Evolutionary conservation across 2,113 vertebrate genomes (phyloP).

Genomic region (Callipepla squamata): DNA sequence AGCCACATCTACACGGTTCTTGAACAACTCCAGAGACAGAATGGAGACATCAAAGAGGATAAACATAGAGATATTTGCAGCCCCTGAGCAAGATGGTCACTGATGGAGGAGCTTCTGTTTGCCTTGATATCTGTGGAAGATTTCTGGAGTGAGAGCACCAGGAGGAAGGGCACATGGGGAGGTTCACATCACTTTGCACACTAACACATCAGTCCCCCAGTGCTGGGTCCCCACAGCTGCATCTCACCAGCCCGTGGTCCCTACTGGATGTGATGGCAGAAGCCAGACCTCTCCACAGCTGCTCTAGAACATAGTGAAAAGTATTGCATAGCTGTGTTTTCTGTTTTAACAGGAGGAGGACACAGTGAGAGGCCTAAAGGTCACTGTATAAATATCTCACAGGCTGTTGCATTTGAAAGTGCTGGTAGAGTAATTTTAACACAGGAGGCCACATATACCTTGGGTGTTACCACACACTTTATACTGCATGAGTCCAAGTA

Average conservation of each 20-base stretch:
- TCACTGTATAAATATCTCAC: background rate
- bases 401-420: background rate
- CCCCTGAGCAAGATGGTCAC: background rate
- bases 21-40: too few relatives aligned
- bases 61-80: background rate
- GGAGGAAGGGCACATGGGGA: background rate
- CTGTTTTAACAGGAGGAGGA: background rate
- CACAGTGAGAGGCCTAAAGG: background rate
- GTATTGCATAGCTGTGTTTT: background rate
- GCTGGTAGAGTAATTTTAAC: background rate
- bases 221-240: background rate
- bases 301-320: background rate
- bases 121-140: rapidly evolving
- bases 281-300: background rate
- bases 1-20: too few relatives aligned
- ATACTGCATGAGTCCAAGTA: background rate
- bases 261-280: background rate
- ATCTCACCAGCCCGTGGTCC: background rate
- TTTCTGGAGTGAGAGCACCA: background rate
- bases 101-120: background rate
- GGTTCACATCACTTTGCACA: background rate
- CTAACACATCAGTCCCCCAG: rapidly evolving
- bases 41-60: background rate
- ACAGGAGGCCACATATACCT: rapidly evolving
- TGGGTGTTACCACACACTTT: background rate